Conservation (phyloP, 2,888 invertebrate genomes). For the Scelioninae gen. 1 region DNA sequence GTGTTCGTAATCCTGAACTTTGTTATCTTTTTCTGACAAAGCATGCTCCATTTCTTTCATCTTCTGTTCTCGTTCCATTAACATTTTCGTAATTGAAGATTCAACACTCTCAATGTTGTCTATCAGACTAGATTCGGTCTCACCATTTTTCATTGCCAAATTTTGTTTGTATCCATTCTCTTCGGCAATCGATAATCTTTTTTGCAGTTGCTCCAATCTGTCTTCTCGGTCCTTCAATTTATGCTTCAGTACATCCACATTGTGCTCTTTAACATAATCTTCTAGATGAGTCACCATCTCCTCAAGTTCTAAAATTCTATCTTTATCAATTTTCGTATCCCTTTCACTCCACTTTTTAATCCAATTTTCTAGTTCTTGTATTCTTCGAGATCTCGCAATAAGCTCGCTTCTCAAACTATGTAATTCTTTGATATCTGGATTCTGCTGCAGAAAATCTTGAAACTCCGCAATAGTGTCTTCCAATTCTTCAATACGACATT, state of each 20-base stretch:
- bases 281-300: constrained; percentile 80
- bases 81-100: constrained; percentile 36
- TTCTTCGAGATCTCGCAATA: constrained; percentile 72
- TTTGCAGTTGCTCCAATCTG: constrained; percentile 77
- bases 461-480: constrained; percentile 89
- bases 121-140: constrained; percentile 18
- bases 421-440: constrained; percentile 84
- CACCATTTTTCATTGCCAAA: constrained; percentile 3
- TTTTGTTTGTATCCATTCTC: constrained; percentile 33
- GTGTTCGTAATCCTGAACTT: constrained; percentile 76
- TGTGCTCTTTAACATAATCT: constrained; percentile 79
- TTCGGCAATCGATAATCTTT: constrained; percentile 58
- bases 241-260: constrained; percentile 78
- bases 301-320: constrained; percentile 78
- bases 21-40: constrained; percentile 77
- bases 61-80: constrained; percentile 73
- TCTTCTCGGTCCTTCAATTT: constrained; percentile 79
- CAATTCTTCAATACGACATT: constrained; percentile 89
- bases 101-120: constrained; percentile 35
- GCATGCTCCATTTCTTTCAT: constrained; percentile 77
- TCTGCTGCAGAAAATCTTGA: constrained; percentile 84
- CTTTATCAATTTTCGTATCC: constrained; percentile 76
- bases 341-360: constrained; percentile 87
- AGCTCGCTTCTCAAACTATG: constrained; percentile 78
- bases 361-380: constrained; percentile 83